These are phyloP conservation scores for Hydrotaea diabolus DNA, from an alignment of 2,888 invertebrate genomes.

Conservation along the genomic window DNA sequence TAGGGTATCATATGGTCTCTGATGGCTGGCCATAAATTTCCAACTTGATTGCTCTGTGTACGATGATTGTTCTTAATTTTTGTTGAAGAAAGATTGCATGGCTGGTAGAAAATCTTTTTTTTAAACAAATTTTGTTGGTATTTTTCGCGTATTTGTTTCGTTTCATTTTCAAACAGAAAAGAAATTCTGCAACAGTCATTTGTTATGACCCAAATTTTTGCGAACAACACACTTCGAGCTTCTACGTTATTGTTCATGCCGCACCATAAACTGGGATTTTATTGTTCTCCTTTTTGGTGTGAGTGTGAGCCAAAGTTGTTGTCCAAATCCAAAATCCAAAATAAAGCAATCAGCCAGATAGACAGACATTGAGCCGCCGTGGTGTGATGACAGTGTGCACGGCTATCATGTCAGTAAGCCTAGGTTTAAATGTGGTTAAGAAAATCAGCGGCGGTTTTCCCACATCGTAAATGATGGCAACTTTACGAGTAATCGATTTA, in stretches of 20 bases:
- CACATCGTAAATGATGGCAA: no score
- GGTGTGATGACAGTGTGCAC: no score
- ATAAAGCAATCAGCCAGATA: constrained; percentile 11
- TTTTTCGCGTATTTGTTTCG: constrained; percentile 31
- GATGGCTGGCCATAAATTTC: constrained; percentile 4
- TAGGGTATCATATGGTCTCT: constrained; percentile 6
- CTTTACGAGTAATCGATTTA: no score
- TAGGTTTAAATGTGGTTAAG: no score
- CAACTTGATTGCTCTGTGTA: constrained; percentile 9
- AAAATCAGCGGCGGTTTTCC: no score
- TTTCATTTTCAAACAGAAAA: constrained; percentile 46
- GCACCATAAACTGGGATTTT: neutral
- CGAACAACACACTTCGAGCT: constrained; percentile 30
- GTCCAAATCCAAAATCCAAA: constrained; percentile 3
- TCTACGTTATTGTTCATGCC: constrained; percentile 27
- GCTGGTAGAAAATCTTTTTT: constrained; percentile 20
- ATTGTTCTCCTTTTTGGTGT: neutral
- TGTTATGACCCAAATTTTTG: constrained; percentile 58
- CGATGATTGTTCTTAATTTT: neutral
- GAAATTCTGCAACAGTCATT: constrained; percentile 62
- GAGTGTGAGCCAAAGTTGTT: constrained; percentile 22
- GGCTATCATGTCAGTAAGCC: no score
- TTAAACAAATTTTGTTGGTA: neutral
- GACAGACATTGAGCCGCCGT: neutral
- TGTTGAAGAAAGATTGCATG: constrained; percentile 31